phyloP scores from a whole-genome alignment of 1,140 invertebrate species.

The Venturia canescens region DNA sequence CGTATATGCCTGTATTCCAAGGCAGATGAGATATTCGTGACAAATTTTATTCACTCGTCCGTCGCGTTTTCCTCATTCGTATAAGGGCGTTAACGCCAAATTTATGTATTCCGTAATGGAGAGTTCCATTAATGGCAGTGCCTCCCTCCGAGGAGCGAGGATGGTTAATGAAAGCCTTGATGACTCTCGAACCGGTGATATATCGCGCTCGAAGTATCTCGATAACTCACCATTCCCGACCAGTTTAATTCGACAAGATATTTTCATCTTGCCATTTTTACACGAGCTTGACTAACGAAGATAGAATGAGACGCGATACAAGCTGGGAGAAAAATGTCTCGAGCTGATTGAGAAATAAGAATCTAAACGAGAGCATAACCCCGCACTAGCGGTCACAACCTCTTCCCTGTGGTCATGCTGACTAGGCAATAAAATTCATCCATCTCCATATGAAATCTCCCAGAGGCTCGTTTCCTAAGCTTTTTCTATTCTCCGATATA shows the following conservation, averaged over 20 bases:
- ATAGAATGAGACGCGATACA: neutral
- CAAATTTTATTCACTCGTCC: constrained; percentile 62
- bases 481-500: neutral
- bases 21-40: constrained; percentile 44
- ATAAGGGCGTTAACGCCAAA: constrained; percentile 29
- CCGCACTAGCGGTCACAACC: neutral
- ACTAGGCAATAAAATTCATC: constrained; percentile 33
- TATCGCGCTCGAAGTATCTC: neutral
- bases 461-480: neutral
- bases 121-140: constrained; percentile 21
- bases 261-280: neutral
- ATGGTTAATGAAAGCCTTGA: constrained; percentile 23
- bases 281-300: neutral
- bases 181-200: neutral
- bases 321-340: constrained; percentile 4
- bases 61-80: constrained; percentile 45
- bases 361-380: constrained; percentile 5
- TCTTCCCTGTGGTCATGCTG: constrained; percentile 22
- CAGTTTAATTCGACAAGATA: neutral
- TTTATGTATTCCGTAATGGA: constrained; percentile 50
- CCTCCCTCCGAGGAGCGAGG: constrained; percentile 4
- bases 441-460: constrained; percentile 22
- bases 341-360: constrained; percentile 36
- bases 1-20: neutral
- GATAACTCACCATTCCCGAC: neutral